phyloP scores from a whole-genome alignment of 37 sponge, comb jelly and placozoan genomes.

The Oscarella lobularis region DNA sequence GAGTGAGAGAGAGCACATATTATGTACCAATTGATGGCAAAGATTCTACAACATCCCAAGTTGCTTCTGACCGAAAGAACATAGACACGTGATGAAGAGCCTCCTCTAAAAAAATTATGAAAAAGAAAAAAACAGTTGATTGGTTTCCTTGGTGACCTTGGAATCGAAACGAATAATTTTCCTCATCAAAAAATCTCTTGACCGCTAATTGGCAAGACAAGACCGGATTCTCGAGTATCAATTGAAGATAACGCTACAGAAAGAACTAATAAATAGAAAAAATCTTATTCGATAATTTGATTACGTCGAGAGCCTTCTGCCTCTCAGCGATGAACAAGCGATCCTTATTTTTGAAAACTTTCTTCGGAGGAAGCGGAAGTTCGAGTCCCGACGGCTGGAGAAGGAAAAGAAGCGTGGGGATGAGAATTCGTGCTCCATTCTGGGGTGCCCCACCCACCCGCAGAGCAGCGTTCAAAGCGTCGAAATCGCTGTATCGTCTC shows the following conservation, averaged over 20 bases:
- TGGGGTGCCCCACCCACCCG: slow-evolving; percentile 14
- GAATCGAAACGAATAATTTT: slow-evolving; percentile 29
- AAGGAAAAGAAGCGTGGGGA: no score
- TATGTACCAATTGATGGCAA: slow-evolving; percentile 44
- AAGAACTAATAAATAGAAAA: not conserved
- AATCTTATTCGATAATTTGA: not conserved
- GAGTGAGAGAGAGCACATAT: no score
- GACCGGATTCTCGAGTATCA: slow-evolving; percentile 25
- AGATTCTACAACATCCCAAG: slow-evolving; percentile 40
- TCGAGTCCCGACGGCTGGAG: slow-evolving; percentile 38
- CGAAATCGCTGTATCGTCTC: slow-evolving; percentile 72
- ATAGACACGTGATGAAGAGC: slow-evolving; percentile 69
- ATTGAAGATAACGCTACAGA: slow-evolving; percentile 29
- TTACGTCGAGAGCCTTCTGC: slow-evolving; percentile 38
- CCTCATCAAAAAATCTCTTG: slow-evolving; percentile 61
- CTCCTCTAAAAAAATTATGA: slow-evolving; percentile 43
- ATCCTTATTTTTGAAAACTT: slow-evolving; percentile 54
- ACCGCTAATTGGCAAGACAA: slow-evolving; percentile 17
- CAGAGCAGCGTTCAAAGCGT: slow-evolving; percentile 21
- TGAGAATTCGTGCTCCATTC: not conserved
- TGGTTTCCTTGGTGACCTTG: no score
- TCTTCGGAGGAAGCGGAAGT: slow-evolving; percentile 68
- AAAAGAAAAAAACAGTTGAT: slow-evolving; percentile 34
- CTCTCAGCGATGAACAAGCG: slow-evolving; percentile 35
- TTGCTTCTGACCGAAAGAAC: slow-evolving; percentile 75